A percentile compares a stretch with the other conserved stretches of the same genome.
These are phyloP conservation scores for Nemotelus nigrinus DNA, from an alignment of 2,888 invertebrate species.

Conservation along the genomic window DNA sequence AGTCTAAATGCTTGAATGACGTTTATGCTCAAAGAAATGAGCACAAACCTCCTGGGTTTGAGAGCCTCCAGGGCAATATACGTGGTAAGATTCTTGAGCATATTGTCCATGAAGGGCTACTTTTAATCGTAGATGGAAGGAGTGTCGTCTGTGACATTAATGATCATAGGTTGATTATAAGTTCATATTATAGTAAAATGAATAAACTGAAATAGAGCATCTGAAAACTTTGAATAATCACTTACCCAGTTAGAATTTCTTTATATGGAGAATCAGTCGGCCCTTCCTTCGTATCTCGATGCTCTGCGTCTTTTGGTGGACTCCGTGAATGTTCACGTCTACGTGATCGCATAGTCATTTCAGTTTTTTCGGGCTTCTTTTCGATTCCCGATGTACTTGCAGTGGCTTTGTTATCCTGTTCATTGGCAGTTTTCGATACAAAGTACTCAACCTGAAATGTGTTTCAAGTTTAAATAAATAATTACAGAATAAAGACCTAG, in stretches of 20 bases:
- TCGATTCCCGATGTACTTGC: constrained; percentile 16
- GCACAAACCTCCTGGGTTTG: too few relatives aligned
- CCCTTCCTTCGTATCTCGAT: constrained; percentile 41
- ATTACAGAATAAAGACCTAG: neutral
- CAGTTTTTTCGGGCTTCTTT: constrained; percentile 44
- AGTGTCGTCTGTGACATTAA: too few relatives aligned
- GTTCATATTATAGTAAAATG: neutral
- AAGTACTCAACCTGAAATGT: constrained; percentile 48
- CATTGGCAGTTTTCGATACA: constrained; percentile 30
- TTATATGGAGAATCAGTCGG: constrained; percentile 54
- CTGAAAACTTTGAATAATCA: neutral
- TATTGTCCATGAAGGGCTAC: too few relatives aligned
- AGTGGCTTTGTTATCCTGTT: constrained; percentile 38
- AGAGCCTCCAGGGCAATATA: too few relatives aligned
- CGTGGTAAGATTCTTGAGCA: too few relatives aligned
- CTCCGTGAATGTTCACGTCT: constrained; percentile 50
- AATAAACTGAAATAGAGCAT: neutral
- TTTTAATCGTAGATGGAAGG: too few relatives aligned
- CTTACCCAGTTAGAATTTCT: constrained; percentile 59
- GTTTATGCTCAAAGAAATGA: too few relatives aligned
- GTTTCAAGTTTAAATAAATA: neutral
- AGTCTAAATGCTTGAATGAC: too few relatives aligned
- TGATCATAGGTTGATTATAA: too few relatives aligned
- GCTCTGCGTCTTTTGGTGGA: constrained; percentile 49
- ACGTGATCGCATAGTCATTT: constrained; percentile 35